Base-by-base conservation (phyloP, 2,113 vertebrate species). In the Porphyrio hochstetteri region DNA sequence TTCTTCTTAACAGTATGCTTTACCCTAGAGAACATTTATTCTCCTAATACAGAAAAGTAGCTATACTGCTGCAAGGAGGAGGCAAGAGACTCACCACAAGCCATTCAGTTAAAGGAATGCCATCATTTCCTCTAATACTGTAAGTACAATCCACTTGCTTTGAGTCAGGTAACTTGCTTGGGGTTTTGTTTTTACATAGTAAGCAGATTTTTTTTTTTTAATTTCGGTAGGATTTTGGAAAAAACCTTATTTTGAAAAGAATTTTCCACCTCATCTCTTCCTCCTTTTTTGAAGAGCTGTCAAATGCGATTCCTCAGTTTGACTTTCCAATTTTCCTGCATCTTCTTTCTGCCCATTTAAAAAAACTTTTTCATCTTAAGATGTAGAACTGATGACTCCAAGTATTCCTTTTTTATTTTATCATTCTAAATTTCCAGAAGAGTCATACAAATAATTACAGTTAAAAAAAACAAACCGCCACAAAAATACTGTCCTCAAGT, bases 391-490 rank as follows among this genome's bases (percentile, higher is more conserved):
- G 36, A 10, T 86, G n/a, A 88, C 74, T 31, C 28, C 31, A 78
- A 21, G 7, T 36, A n/a, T 11, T 75, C 13, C 3, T 40, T 53
- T 59, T 84, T 68, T 38, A 33, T 88, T 65, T 77, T 72, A 12
- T 3, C 33, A 23, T 60, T 82, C 18, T 80, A 77, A 52, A 64
- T 68, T 57, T 46, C 21, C 68, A 70, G 27, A 81, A 19, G 3
- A 27, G 14, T 46, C 36, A 52, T n/a, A 11, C 48, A 33, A 90
- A 82, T 74, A 38, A 55, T 10, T 18, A 9, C 33, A 76, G 23
- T 48, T 16, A 28, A 35, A 21, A 0, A 0, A 5, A 60, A 21
- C 1, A 42, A 44, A 19, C 11, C 6, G 17, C 53, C 53, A 55
- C 53, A 55, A 29, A 28, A 53, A 55, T 17, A 31, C 18, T 23